phyloP scores from a whole-genome alignment of 2,113 vertebrate genomes.

The Otolemur garnettii region DNA sequence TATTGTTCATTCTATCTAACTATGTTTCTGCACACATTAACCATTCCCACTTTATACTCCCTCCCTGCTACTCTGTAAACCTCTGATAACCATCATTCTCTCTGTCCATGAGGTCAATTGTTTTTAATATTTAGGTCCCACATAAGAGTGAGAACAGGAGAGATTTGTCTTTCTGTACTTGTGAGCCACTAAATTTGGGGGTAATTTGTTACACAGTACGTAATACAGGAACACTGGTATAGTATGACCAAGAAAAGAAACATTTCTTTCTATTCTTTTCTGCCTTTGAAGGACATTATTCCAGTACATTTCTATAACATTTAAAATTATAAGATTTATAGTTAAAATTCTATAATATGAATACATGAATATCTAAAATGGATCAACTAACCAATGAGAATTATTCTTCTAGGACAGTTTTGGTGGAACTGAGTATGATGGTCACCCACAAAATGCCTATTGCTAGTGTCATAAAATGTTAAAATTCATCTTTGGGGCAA shows the following conservation, averaged over 20 bases:
- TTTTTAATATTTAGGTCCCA: too few relatives aligned
- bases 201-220: conserved; percentile 11
- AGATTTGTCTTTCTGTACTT: too few relatives aligned
- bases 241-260: conserved; percentile 4
- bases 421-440: not conserved
- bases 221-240: conserved; percentile 19
- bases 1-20: too few relatives aligned
- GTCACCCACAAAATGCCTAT: not conserved
- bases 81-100: too few relatives aligned
- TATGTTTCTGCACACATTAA: too few relatives aligned
- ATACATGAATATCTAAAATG: not conserved
- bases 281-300: conserved; percentile 41
- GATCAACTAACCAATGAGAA: not conserved
- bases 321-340: conserved; percentile 19
- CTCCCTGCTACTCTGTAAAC: too few relatives aligned
- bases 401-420: conserved; percentile 20
- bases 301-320: conserved; percentile 13
- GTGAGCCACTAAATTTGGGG: not conserved
- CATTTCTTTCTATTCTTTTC: conserved; percentile 42
- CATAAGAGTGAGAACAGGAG: too few relatives aligned
- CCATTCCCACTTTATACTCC: too few relatives aligned
- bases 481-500: conserved; percentile 54
- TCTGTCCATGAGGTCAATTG: too few relatives aligned
- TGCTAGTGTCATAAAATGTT: conserved; percentile 37
- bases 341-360: conserved; percentile 54